Conservation (phyloP, 2,113 vertebrate species). For the Lepidothrix coronata region DNA sequence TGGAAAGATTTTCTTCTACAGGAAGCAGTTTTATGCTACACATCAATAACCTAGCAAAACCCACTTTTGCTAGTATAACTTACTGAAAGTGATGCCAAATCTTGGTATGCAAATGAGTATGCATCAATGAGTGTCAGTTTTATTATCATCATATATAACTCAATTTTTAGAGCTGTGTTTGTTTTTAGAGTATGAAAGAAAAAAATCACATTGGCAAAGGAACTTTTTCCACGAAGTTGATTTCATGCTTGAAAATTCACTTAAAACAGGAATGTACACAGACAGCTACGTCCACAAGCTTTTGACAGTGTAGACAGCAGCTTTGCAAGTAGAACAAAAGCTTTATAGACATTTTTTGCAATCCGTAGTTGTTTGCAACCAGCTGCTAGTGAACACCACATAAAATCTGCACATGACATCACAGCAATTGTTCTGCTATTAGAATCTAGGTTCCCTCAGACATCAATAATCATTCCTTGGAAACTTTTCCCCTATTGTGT, state of each 20-base stretch:
- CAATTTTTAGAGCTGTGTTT: not conserved
- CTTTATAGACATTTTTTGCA: not conserved
- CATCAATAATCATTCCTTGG: constrained; percentile 20
- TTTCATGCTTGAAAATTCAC: not conserved
- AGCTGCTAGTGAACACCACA: not conserved
- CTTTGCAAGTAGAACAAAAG: not conserved
- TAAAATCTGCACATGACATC: constrained; percentile 39
- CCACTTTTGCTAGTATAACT: not conserved
- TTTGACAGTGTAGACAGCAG: not conserved
- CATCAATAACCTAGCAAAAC: not conserved
- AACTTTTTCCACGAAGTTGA: not conserved
- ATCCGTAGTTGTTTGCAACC: not conserved
- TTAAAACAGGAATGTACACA: not conserved
- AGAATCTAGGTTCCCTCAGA: constrained; percentile 12
- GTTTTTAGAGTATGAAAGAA: not conserved
- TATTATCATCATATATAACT: not conserved
- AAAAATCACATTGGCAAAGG: not conserved
- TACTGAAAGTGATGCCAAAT: not conserved
- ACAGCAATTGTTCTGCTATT: constrained; percentile 36
- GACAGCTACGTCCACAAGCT: not conserved
- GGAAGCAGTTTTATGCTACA: not conserved
- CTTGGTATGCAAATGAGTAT: not conserved
- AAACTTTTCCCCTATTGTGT: constrained; percentile 37
- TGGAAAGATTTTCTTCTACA: not conserved
- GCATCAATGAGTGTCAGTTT: not conserved